A percentile compares a stretch with the other conserved stretches of the same genome.
These are phyloP conservation scores for Scolopax bukidnonensis DNA, from an alignment of 2,797 vertebrate genomes.

Conservation along the genomic window DNA sequence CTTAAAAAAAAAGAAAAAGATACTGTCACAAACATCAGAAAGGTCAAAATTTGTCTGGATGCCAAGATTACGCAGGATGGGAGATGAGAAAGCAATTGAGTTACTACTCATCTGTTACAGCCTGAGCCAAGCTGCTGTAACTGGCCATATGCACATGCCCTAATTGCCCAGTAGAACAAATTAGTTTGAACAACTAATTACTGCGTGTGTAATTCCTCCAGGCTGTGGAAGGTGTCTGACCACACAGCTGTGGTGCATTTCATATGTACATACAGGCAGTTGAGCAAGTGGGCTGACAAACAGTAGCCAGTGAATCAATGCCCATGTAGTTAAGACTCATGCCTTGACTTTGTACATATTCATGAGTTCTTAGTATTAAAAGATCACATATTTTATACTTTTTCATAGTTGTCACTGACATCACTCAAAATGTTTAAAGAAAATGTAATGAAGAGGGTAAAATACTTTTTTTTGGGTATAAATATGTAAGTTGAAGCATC, in stretches of 20 bases:
- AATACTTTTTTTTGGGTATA: neutral
- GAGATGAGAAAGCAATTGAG: neutral
- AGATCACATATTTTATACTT: neutral
- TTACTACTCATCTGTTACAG: neutral
- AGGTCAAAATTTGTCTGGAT: neutral
- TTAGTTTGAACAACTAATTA: neutral
- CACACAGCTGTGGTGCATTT: fast-evolving
- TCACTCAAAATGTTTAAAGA: neutral
- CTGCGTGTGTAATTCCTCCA: neutral
- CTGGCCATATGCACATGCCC: neutral
- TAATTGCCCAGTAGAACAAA: neutral
- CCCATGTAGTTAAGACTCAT: neutral
- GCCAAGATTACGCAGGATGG: fast-evolving
- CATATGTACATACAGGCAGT: fast-evolving
- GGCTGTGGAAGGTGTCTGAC: neutral
- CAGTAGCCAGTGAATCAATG: neutral
- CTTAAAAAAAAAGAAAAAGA: too few relatives aligned
- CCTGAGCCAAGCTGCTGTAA: neutral
- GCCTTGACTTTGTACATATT: neutral
- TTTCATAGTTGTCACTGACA: neutral
- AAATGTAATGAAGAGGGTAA: neutral
- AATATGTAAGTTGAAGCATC: neutral
- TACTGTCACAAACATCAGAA: neutral
- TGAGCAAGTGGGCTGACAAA: neutral
- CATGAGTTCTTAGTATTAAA: neutral